Evolutionary conservation across 1,140 invertebrate genomes (phyloP).

Genomic region (Platyura marginata): DNA sequence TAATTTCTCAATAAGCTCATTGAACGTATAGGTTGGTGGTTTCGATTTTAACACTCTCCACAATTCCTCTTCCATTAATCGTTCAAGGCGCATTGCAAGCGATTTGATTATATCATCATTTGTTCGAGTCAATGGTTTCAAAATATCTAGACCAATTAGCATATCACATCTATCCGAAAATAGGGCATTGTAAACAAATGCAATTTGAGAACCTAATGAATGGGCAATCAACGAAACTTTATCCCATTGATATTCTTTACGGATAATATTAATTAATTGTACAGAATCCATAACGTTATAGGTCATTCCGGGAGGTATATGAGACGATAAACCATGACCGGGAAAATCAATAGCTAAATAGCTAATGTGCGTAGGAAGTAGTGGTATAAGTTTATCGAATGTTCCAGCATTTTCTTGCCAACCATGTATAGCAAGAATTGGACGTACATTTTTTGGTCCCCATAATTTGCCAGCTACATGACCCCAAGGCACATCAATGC

Average conservation of each 20-base stretch:
- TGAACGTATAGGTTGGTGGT: conserved; percentile 24
- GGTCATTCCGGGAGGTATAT: not conserved
- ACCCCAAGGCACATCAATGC: conserved; percentile 41
- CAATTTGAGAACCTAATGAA: conserved; percentile 35
- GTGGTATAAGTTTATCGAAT: conserved; percentile 40
- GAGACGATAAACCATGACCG: conserved; percentile 1
- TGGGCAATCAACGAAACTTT: conserved; percentile 38
- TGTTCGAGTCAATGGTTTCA: conserved; percentile 18
- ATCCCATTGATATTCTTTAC: conserved; percentile 25
- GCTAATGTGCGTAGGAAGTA: conserved; percentile 31
- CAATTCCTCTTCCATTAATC: conserved; percentile 28
- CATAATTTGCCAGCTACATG: conserved; percentile 46
- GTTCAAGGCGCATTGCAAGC: conserved; percentile 59
- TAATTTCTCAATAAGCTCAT: not conserved
- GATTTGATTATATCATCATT: conserved; percentile 25
- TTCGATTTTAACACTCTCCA: conserved; percentile 15
- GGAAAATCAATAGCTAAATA: conserved; percentile 43
- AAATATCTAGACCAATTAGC: conserved; percentile 40
- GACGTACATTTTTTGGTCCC: conserved; percentile 34
- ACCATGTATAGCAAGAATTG: conserved; percentile 50
- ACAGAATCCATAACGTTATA: conserved; percentile 9
- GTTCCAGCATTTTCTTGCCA: conserved; percentile 56
- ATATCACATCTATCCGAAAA: conserved; percentile 35
- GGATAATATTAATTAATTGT: not conserved
- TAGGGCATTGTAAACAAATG: conserved; percentile 27